Base-by-base conservation (phyloP, 2,888 invertebrate species). In the Brachyptera putata region DNA sequence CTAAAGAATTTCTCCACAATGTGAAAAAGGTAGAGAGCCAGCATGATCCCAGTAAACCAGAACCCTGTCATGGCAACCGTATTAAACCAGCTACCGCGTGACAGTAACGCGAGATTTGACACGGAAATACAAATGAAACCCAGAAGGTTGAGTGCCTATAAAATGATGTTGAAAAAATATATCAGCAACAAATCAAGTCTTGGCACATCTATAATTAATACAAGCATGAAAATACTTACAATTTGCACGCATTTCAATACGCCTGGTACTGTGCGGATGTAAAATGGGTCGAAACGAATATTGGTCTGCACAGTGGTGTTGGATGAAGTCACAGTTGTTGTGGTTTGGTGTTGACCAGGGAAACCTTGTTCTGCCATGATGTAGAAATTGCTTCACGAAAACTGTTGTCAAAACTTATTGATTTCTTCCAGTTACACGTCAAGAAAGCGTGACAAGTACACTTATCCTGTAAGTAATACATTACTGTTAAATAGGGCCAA, bases 11-110 rank as follows among this genome's bases (percentile, higher is more conserved):
- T 89, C 76, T 94, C 94, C 63, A 94, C 81, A 24, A 93, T 80
- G 72, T 94, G 93, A 75, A 93, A 91, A 63, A 92, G 72, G 73
- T 94, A 95, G 61, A 91, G 79, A 1, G 84, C 82, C 14, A 94
- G 79, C 56, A 94, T 76, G 65, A 90, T 84, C 36, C 86, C 85
- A 4, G 91, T 90, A 70, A 90, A 85, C 88, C 91, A 91, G 73
- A 95, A 89, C 16, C 87, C 93, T 16, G 83, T 82, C 85, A 91
- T 89, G 0, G 92, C 80, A 56, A 93, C 84, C 69, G 86, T 85
- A 71, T 84, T 85, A 76, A 88, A 91, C 82, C 83, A 91, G 58
- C 82, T 79, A 53, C 86, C 87, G 63, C 84, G 80, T 57, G 83
- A 77, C 49, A 76, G 72, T 64, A 73, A 73, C 65, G 79, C 79